phyloP scores from a whole-genome alignment of 2,113 vertebrate species.

The Silurus asotus region DNA sequence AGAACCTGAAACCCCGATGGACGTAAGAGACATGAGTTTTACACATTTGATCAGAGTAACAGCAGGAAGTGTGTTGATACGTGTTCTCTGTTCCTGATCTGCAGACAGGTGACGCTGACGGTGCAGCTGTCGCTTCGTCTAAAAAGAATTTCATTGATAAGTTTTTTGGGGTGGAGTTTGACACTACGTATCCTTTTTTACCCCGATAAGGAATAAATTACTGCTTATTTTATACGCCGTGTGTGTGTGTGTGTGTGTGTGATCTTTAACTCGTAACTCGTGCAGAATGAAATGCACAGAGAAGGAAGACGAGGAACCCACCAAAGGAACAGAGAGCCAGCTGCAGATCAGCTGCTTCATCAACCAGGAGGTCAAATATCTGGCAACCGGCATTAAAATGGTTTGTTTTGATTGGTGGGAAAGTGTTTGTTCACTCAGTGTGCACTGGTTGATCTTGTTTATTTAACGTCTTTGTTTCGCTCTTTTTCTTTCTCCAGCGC shows the following conservation, averaged over 20 bases:
- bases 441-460: background rate
- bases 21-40: conserved; percentile 71
- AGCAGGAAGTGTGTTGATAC: background rate
- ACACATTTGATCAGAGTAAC: background rate
- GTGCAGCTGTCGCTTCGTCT: conserved; percentile 71
- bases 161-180: conserved; percentile 96
- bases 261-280: conserved; percentile 63
- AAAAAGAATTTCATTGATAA: conserved; percentile 99
- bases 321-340: conserved; percentile 92
- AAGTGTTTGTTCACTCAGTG: background rate
- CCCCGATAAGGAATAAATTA: too few relatives aligned
- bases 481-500: conserved; percentile 72
- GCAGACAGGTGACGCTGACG: conserved; percentile 66
- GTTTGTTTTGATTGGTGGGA: conserved; percentile 70
- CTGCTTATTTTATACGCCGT: too few relatives aligned
- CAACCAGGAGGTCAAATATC: conserved; percentile 98
- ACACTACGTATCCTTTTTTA: conserved; percentile 91
- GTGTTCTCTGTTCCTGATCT: background rate
- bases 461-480: background rate
- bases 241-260: too few relatives aligned
- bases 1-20: conserved; percentile 85
- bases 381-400: conserved; percentile 93
- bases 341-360: conserved; percentile 99
- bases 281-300: conserved; percentile 98
- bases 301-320: conserved; percentile 91